A percentile compares a stretch with the other conserved stretches of the same genome.
These are phyloP conservation scores for Mus spicilegus DNA, from an alignment of 2,113 vertebrate genomes.

Conservation along the genomic window DNA sequence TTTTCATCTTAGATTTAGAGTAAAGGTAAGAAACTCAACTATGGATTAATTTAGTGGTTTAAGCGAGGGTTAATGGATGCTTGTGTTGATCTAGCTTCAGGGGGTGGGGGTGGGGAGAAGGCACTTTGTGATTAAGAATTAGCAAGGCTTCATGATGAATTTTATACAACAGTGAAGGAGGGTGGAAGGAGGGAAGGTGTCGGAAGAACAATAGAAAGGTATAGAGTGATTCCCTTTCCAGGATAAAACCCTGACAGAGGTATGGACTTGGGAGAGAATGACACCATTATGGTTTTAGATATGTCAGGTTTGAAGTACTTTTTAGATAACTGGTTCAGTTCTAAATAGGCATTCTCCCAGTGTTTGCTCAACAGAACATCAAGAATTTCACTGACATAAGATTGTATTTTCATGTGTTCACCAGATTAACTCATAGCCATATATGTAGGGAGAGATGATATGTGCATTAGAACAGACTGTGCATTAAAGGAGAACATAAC, in stretches of 20 bases:
- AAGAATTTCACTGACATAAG: not conserved
- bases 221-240: not conserved
- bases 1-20: fast-evolving
- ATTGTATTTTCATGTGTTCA: not conserved
- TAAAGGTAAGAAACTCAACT: not conserved
- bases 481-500: not conserved
- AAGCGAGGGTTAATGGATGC: not conserved
- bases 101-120: not conserved
- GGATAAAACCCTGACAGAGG: not conserved
- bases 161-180: not conserved
- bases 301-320: not conserved
- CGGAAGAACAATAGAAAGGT: not conserved
- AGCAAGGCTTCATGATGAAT: not conserved
- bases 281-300: not conserved
- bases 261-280: not conserved
- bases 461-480: not conserved
- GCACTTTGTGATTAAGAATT: not conserved
- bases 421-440: not conserved
- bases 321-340: not conserved
- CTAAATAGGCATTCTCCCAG: not conserved
- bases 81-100: not conserved
- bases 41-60: not conserved
- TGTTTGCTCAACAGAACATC: not conserved
- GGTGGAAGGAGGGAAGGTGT: not conserved
- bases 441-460: not conserved